phyloP scores from a whole-genome alignment of 1,140 invertebrate genomes.

The Cherax destructor region DNA sequence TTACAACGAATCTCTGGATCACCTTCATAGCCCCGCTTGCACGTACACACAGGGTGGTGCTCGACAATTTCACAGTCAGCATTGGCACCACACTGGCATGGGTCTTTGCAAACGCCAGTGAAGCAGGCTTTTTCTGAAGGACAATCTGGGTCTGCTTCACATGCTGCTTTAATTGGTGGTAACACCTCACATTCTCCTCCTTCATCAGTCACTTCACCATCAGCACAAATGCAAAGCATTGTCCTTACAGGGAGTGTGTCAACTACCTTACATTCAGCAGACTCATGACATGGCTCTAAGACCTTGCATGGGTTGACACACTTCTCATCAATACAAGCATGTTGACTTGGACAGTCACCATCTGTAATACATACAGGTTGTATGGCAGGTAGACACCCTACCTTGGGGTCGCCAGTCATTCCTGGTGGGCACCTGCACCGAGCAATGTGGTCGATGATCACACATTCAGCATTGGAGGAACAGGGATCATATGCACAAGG shows the following conservation, averaged over 20 bases:
- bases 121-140: conserved; percentile 74
- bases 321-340: conserved; percentile 87
- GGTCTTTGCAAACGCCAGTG: conserved; percentile 73
- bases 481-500: conserved; percentile 87
- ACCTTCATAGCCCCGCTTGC: conserved; percentile 74
- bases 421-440: conserved; percentile 86
- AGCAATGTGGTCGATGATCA: conserved; percentile 87
- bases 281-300: conserved; percentile 86
- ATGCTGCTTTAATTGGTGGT: conserved; percentile 70
- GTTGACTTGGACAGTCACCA: conserved; percentile 85
- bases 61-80: conserved; percentile 73
- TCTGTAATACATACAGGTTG: conserved; percentile 87
- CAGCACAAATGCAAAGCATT: conserved; percentile 90
- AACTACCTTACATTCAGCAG: conserved; percentile 87
- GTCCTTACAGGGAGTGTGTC: conserved; percentile 88
- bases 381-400: conserved; percentile 83
- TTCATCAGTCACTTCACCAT: conserved; percentile 81
- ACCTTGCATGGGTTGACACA: conserved; percentile 89
- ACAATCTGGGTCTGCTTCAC: conserved; percentile 72
- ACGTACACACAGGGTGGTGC: conserved; percentile 74
- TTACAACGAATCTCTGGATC: conserved; percentile 82
- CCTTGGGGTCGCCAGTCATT: conserved; percentile 86
- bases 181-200: conserved; percentile 83
- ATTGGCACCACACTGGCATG: conserved; percentile 74
- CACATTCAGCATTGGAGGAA: conserved; percentile 85